Conservation (phyloP, 2,113 vertebrate species). For the Alaudala cheleensis region DNA sequence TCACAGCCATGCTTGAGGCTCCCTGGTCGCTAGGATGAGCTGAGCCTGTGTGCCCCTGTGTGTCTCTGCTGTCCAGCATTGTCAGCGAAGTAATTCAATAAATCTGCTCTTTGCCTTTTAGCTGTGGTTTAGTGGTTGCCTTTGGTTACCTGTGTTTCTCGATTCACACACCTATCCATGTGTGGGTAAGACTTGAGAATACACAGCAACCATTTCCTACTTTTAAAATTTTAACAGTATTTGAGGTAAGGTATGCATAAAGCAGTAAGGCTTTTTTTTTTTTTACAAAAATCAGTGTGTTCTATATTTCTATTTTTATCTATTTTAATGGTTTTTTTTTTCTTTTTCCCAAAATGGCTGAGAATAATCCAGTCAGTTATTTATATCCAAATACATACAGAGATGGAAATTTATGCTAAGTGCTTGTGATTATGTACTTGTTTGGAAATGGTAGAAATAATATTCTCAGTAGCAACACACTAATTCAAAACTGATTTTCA, state of each 20-base stretch:
- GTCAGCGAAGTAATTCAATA: not conserved
- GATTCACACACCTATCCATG: not conserved
- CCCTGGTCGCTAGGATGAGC: not conserved
- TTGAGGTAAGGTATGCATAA: not conserved
- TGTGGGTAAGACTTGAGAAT: not conserved
- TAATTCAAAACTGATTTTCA: not conserved
- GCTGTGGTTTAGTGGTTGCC: not conserved
- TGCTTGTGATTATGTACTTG: not conserved
- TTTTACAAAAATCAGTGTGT: not conserved
- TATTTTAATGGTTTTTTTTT: not conserved
- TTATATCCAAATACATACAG: not conserved
- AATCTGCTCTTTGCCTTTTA: not conserved
- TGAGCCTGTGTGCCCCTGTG: fast-evolving
- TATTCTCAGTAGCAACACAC: not conserved
- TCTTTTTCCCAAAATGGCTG: not conserved
- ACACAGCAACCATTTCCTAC: not conserved
- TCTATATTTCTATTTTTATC: not conserved
- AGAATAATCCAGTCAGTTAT: not conserved
- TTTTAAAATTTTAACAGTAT: not conserved
- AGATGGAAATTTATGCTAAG: not conserved
- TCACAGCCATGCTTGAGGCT: not conserved
- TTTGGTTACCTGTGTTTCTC: not conserved
- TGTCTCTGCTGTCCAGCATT: not conserved
- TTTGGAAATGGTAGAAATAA: not conserved
- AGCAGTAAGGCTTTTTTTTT: not conserved